These are phyloP conservation scores for rat (Rattus norvegicus) DNA, from an alignment of 2,113 vertebrate species.

Conservation along the genomic window DNA sequence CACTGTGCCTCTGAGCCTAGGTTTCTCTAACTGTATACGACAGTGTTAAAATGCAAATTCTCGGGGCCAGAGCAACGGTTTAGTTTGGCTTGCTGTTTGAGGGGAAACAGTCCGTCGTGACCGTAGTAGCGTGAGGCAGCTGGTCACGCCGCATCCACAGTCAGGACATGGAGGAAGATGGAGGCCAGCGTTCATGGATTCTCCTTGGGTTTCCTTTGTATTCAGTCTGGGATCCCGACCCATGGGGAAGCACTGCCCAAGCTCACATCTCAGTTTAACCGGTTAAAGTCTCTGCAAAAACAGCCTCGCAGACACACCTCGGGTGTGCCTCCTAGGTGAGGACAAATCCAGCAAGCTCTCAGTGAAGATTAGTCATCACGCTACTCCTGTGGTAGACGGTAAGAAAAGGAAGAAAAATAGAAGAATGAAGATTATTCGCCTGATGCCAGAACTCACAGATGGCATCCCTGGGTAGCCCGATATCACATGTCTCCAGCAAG, in stretches of 20 bases:
- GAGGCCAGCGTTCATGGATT: not conserved
- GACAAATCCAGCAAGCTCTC: not conserved
- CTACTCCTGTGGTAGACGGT: not conserved
- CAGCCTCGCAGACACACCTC: not conserved
- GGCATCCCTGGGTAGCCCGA: not conserved
- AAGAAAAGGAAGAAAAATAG: not conserved
- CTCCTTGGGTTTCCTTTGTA: not conserved
- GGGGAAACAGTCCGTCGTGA: no score
- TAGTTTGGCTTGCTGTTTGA: no score
- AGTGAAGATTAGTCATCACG: not conserved
- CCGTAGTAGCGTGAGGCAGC: not conserved
- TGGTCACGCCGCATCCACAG: not conserved
- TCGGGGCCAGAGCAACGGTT: not conserved
- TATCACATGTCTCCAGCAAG: not conserved
- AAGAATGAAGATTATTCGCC: not conserved
- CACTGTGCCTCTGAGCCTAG: not conserved
- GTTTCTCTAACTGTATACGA: not conserved
- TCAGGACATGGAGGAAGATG: not conserved
- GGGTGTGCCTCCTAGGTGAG: not conserved
- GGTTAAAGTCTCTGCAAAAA: not conserved
- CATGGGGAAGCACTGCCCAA: not conserved
- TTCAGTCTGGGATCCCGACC: not conserved
- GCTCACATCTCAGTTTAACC: not conserved
- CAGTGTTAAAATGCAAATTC: constrained; percentile 1
- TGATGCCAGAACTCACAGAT: not conserved